These are phyloP conservation scores for Gila orcuttii DNA, from an alignment of 2,113 vertebrate genomes.

Conservation along the genomic window DNA sequence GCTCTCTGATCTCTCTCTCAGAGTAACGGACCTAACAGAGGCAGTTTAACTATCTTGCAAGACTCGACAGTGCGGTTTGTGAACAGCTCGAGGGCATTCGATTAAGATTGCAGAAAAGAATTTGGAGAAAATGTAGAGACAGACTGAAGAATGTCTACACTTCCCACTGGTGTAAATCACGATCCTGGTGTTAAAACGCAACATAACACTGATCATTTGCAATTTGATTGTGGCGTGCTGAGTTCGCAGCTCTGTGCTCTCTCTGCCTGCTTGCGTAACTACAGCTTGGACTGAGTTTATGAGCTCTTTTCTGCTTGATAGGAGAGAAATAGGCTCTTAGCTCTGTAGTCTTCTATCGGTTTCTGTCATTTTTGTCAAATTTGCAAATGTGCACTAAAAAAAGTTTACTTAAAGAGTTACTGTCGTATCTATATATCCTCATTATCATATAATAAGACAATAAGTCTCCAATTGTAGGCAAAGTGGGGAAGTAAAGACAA, in stretches of 20 bases:
- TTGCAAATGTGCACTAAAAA: not conserved
- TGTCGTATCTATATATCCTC: not conserved
- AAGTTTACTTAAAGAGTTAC: not conserved
- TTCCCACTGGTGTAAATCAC: conserved; percentile 25
- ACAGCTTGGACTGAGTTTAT: conserved; percentile 17
- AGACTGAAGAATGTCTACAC: not conserved
- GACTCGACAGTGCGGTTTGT: conserved; percentile 6
- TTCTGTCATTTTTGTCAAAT: not conserved
- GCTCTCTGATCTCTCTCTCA: not conserved
- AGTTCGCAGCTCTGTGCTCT: conserved; percentile 6
- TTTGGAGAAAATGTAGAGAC: not conserved
- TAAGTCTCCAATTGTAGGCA: not conserved
- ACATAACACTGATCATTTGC: not conserved
- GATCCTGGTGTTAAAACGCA: not conserved
- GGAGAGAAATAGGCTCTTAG: not conserved
- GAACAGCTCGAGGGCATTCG: not conserved
- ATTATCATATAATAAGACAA: not conserved
- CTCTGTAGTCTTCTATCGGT: not conserved
- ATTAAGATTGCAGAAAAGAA: not conserved
- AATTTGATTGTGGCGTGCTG: conserved; percentile 18
- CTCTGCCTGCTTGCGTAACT: not conserved
- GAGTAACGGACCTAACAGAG: not conserved
- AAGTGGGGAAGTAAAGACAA: not conserved
- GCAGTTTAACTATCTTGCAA: not conserved
- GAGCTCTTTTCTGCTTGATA: conserved; percentile 18